Evolutionary conservation across 2,797 vertebrate species (phyloP), one percentile per base, ranked within the genome.

Genomic region (Micropoecilia bifurca): DNA sequence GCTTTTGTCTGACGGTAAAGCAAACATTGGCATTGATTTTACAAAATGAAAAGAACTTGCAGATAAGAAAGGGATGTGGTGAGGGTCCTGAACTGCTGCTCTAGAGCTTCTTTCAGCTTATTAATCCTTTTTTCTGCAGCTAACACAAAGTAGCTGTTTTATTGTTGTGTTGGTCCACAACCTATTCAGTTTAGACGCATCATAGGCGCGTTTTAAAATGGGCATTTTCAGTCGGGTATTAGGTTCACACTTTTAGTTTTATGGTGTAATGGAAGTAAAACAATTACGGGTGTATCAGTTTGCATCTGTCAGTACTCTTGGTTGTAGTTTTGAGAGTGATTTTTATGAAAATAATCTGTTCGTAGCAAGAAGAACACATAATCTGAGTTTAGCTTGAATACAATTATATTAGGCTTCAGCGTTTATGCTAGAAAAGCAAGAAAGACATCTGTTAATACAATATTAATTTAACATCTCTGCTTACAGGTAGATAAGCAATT

Each of bases 51-150:
- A 87, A 68, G 48, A 30, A 55, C 61, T 82, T 47, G 73, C 43
- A 79, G 77, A 83, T 61, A 80, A 73, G 83, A 77, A 83, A 85
- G 22, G 25, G 57, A 85, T 80, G 73, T 71, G 79, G 77, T 83
- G 45, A 66, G 63, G 30, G 71, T 77, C 79, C 74, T 78, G 71
- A 82, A 80, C 55, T 73, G 61, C 45, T 76, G 72, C 48, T 82
- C 53, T 82, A 76, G 83, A 80, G 66, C 45, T 73, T 43, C 74
- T 45, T 71, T 55, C 72, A 57, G 33, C 66, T 74, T 45, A 48
- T 74, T 30, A 47, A 71, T 71, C 80, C 71, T 75, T 77, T 76
- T 77, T 45, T 74, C 78, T 80, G 43, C 74, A 63, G 41, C 75
- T 66, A 9, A 68, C 7, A 25, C 6, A 20, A 0, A 81, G 76